Evolutionary conservation across 2,113 vertebrate species (phyloP).

Genomic region (Mustela lutreola): DNA sequence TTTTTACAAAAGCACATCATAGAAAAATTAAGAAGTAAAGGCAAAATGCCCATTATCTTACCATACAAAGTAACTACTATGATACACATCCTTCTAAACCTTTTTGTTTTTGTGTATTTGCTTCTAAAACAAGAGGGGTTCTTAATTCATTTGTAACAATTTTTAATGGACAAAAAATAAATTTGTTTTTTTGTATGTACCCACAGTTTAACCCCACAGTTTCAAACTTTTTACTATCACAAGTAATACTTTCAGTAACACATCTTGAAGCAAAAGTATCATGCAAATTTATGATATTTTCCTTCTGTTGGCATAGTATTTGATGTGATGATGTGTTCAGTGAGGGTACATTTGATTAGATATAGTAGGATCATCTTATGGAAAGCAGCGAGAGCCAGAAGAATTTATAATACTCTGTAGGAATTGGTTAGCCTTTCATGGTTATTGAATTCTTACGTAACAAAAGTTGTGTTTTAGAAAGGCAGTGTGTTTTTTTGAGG

Average conservation of each 20-base stretch:
- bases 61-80: neutral
- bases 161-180: slow-evolving; percentile 38
- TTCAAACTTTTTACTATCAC: neutral
- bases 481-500: neutral
- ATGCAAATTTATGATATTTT: neutral
- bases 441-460: neutral
- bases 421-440: neutral
- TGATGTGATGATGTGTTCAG: neutral
- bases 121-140: neutral
- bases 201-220: neutral
- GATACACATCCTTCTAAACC: neutral
- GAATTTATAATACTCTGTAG: slow-evolving; percentile 16
- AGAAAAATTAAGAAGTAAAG: slow-evolving; percentile 37
- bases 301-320: neutral
- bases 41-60: neutral
- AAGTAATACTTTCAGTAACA: neutral
- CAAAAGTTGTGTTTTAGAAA: neutral
- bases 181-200: slow-evolving; percentile 29
- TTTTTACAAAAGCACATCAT: neutral
- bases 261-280: slow-evolving; percentile 1
- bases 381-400: neutral
- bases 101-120: neutral
- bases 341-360: slow-evolving; percentile 24
- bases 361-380: slow-evolving; percentile 3
- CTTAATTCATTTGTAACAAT: slow-evolving; percentile 18